Percentiles rank a stretch among this genome's conserved stretches.
Conservation (phyloP, 2,797 vertebrate genomes). For the Hyperoplus immaculatus region DNA sequence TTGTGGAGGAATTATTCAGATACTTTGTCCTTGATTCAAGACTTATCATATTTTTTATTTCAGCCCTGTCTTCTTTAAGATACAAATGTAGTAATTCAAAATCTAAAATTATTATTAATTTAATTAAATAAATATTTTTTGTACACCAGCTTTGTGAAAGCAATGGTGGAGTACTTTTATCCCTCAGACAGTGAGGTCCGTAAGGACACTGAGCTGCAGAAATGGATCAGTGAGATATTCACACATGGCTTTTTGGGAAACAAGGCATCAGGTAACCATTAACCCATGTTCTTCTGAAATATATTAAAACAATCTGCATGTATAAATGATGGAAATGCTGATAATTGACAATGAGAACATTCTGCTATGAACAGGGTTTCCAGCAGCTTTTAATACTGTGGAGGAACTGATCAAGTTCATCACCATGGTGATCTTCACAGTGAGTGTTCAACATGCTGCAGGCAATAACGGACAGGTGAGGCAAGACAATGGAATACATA, state of each 20-base stretch:
- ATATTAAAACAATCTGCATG: neutral
- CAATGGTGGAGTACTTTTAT: conserved; percentile 62
- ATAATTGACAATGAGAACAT: neutral
- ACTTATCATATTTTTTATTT: neutral
- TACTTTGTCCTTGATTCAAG: no score
- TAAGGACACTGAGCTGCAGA: conserved; percentile 72
- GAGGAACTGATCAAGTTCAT: conserved; percentile 74
- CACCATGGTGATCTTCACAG: conserved; percentile 81
- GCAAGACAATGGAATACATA: neutral
- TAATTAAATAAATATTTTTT: neutral
- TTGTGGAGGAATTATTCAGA: no score
- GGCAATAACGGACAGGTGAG: conserved; percentile 73
- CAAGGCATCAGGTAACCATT: conserved; percentile 35
- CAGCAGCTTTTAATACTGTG: conserved; percentile 54
- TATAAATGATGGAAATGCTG: neutral
- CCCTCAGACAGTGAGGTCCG: conserved; percentile 56
- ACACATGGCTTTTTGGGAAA: conserved; percentile 59
- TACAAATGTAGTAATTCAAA: neutral
- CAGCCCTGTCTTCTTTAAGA: neutral
- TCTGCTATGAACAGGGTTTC: conserved; percentile 52
- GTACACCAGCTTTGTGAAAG: conserved; percentile 64
- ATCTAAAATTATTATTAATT: neutral
- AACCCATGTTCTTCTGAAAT: neutral
- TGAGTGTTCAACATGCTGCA: conserved; percentile 73
- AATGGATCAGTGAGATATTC: conserved; percentile 76